Percentiles rank a stretch among this genome's conserved stretches.
phyloP scores from a whole-genome alignment of 2,797 vertebrate species.

The Mormyrus hasselquistii region DNA sequence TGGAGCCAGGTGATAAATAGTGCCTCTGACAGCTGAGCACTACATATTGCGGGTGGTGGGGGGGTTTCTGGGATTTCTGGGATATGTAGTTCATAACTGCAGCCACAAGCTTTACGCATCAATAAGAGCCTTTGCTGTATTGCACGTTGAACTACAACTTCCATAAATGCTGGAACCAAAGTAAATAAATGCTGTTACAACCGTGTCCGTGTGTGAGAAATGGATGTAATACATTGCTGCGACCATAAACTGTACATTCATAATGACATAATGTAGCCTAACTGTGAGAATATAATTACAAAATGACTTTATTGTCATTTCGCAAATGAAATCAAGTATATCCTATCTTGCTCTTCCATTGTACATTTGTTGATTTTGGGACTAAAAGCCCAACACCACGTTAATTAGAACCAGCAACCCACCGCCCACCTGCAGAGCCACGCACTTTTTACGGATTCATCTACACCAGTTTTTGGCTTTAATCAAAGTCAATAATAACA shows the following conservation, averaged over 20 bases:
- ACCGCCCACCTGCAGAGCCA: background rate
- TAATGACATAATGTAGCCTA: background rate
- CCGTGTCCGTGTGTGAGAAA: background rate
- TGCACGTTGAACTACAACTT: conserved; percentile 33
- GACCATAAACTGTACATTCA: background rate
- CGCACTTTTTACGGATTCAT: background rate
- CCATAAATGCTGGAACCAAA: background rate
- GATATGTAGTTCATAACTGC: conserved; percentile 39
- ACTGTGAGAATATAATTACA: background rate
- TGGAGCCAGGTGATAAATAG: conserved; percentile 33
- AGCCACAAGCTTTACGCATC: too few relatives aligned
- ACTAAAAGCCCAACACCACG: background rate
- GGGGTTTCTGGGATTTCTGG: conserved; percentile 41
- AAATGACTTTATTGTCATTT: background rate
- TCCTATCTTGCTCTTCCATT: background rate
- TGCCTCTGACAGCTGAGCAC: conserved; percentile 31
- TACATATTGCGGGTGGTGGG: background rate
- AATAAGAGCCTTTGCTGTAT: background rate
- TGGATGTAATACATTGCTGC: background rate
- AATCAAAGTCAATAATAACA: background rate
- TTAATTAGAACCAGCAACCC: background rate
- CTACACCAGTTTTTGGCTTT: background rate
- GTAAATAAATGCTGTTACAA: conserved; percentile 16
- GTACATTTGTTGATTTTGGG: background rate
- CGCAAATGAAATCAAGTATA: background rate